Evolutionary conservation across 2,113 vertebrate genomes (phyloP), one percentile per base, ranked within the genome.

Genomic region (Centrocercus urophasianus): DNA sequence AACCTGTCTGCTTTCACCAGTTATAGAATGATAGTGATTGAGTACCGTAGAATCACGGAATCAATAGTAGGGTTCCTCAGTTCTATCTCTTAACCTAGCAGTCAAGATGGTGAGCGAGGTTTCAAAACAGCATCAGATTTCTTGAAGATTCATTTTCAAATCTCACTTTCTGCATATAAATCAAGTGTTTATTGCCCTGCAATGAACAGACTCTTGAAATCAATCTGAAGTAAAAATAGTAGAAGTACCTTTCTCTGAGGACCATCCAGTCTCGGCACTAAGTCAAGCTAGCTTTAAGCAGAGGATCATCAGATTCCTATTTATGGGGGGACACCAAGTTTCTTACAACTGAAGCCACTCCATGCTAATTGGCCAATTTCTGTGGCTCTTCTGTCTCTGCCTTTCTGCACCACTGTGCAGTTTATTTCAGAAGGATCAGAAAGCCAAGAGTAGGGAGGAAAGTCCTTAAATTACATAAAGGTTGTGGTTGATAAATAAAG

Each of bases 401-500:
- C 48, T n/a, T 84, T 69, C 76, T 54, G 52, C 16, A 50, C 69
- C 90, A 32, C 43, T 40, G 8, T 57, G 56, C 19, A 34, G 52
- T 45, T 88, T 78, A 45, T 52, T 81, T 45, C 69, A 45, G 76
- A 93, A 78, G n/a, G 57, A 90, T 86, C 47, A 86, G 72, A 47
- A 93, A 86, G 38, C 9, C 73, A 40, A 79, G 70, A 40, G 57
- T 4, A 3, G 30, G 25, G 75, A 88, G 25, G 40, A 79, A 86
- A 82, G 13, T 54, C 50, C 77, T 93, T 93, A 75, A 93, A 95
- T 84, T 78, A 82, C 65, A 83, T 32, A 32, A 88, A 77, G 77
- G 34, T 5, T 95, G 72, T 60, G 36, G 32, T 90, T 89, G 79
- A 86, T 90, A 91, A 91, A 94, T 86, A 93, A 95, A 96, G 69